These are phyloP conservation scores for Theretra japonica DNA, from an alignment of 2,888 invertebrate genomes.

Conservation along the genomic window DNA sequence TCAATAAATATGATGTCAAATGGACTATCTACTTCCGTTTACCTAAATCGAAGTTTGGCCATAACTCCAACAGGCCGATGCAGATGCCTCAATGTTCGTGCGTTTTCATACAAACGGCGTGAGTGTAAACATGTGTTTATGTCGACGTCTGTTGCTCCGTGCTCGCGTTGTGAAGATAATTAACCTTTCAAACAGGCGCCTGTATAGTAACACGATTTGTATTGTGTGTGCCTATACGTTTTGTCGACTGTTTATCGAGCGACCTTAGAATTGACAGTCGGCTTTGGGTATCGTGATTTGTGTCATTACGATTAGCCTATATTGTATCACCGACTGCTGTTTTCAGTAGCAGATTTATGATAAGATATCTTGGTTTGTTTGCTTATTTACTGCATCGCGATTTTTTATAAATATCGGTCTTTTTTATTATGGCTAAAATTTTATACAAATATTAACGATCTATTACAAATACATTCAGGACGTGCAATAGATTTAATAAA, in stretches of 20 bases:
- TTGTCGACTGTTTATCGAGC: neutral
- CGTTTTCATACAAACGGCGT: neutral
- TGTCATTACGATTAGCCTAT: neutral
- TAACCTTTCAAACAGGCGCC: constrained; percentile 7
- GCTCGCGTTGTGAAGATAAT: constrained; percentile 9
- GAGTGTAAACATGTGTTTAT: neutral
- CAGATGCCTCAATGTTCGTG: neutral
- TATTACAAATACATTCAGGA: too few species aligned
- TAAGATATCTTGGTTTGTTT: too few species aligned
- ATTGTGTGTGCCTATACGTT: neutral
- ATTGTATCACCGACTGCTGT: neutral
- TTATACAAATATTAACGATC: too few species aligned
- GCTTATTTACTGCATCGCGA: too few species aligned
- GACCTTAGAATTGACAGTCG: neutral
- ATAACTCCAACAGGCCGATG: neutral
- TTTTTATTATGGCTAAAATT: too few species aligned
- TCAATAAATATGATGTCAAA: neutral
- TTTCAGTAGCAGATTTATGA: too few species aligned
- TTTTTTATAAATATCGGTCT: too few species aligned
- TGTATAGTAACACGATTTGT: neutral
- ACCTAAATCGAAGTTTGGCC: neutral
- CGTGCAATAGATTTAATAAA: too few species aligned
- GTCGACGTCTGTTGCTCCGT: neutral
- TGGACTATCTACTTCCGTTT: neutral
- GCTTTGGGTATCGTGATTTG: neutral